Conservation (phyloP, 2,113 vertebrate species). For the Globicephala melas region DNA sequence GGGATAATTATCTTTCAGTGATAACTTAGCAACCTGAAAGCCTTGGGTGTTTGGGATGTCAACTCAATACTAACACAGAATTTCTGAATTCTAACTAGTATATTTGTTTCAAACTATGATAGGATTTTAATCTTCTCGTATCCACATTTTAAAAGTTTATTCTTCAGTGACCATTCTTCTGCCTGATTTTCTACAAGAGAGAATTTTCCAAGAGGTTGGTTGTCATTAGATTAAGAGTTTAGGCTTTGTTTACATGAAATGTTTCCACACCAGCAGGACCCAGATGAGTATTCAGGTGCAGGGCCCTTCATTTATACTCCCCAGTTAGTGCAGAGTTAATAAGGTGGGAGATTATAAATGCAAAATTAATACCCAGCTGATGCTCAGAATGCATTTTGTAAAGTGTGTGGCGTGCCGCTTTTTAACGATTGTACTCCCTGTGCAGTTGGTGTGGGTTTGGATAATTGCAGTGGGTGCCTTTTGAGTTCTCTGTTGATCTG, state of each 20-base stretch:
- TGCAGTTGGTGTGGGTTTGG: neutral
- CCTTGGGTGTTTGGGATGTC: neutral
- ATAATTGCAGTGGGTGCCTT: neutral
- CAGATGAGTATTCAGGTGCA: neutral
- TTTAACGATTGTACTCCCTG: neutral
- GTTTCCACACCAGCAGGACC: neutral
- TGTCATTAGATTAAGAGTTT: neutral
- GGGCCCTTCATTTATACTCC: neutral
- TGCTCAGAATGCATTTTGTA: neutral
- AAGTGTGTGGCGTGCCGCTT: neutral
- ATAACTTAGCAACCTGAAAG: neutral
- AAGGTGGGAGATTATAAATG: neutral
- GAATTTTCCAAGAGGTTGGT: neutral
- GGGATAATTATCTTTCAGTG: neutral
- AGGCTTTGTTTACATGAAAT: neutral
- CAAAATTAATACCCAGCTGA: neutral
- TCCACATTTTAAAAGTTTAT: neutral
- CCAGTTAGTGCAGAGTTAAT: neutral
- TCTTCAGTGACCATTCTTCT: neutral
- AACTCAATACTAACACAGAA: neutral
- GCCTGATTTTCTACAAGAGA: neutral
- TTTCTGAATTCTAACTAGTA: neutral
- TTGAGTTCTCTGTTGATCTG: neutral
- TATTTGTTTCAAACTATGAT: constrained; percentile 13
- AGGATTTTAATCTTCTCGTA: constrained; percentile 1